These are phyloP conservation scores for Tapirus indicus DNA, from an alignment of 2,797 vertebrate genomes.

Conservation along the genomic window DNA sequence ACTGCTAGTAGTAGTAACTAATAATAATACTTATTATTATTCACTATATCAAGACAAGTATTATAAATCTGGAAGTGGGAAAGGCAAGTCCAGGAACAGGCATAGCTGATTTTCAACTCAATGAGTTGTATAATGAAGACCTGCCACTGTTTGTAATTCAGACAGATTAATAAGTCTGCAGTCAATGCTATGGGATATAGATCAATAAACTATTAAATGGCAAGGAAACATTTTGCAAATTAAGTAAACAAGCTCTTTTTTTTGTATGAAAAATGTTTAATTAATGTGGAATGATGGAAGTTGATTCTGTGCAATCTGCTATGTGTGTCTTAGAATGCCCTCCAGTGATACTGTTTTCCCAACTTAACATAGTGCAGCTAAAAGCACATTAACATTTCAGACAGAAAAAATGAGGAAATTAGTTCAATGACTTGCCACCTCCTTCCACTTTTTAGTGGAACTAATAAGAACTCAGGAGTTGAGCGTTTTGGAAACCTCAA, in stretches of 20 bases:
- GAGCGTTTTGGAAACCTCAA: slow-evolving; percentile 47
- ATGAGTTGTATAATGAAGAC: background rate
- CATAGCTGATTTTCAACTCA: slow-evolving; percentile 51
- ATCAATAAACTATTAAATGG: slow-evolving; percentile 46
- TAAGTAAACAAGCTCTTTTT: slow-evolving; percentile 44
- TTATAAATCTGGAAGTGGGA: background rate
- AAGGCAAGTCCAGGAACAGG: slow-evolving; percentile 14
- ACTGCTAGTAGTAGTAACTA: background rate
- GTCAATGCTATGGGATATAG: slow-evolving; percentile 20
- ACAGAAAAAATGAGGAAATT: slow-evolving; percentile 15
- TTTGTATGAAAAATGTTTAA: slow-evolving; percentile 44
- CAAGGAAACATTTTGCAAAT: slow-evolving; percentile 63
- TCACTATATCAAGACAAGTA: slow-evolving; percentile 12
- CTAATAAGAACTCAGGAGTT: slow-evolving; percentile 54
- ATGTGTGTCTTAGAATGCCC: slow-evolving; percentile 12
- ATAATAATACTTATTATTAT: background rate
- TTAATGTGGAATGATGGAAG: slow-evolving; percentile 9
- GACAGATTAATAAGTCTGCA: slow-evolving; percentile 57
- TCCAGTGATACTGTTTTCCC: slow-evolving; percentile 10
- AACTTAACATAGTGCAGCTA: slow-evolving; percentile 16
- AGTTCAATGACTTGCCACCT: background rate
- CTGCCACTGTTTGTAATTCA: slow-evolving; percentile 55
- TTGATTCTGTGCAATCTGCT: slow-evolving; percentile 50
- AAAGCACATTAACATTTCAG: slow-evolving; percentile 60
- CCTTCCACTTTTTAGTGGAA: slow-evolving; percentile 54